Conservation (phyloP, 2,113 vertebrate genomes). For the Bettongia penicillata region DNA sequence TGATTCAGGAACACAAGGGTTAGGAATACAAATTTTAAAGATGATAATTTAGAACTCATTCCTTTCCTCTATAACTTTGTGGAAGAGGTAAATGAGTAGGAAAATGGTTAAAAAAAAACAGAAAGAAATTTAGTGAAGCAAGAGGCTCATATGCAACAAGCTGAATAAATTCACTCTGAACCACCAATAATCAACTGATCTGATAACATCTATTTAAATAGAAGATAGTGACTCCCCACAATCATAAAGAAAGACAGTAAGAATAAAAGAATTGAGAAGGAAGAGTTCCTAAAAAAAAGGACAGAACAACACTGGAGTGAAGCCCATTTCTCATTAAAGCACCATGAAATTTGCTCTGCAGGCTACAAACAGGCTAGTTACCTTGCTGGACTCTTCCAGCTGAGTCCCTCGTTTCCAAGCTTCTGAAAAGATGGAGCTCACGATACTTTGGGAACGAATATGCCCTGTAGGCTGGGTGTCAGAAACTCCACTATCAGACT, state of each 20-base stretch:
- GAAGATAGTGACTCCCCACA: neutral
- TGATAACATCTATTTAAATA: neutral
- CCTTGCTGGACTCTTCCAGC: conserved; percentile 95
- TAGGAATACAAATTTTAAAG: conserved; percentile 38
- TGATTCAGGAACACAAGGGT: conserved; percentile 1
- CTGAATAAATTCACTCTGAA: conserved; percentile 45
- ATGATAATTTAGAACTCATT: conserved; percentile 39
- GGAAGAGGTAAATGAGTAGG: conserved; percentile 28
- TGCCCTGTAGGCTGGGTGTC: conserved; percentile 93
- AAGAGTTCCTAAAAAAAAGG: conserved; percentile 56
- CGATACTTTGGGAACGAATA: conserved; percentile 94
- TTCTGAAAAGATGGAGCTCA: conserved; percentile 99
- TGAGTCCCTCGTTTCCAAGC: conserved; percentile 99
- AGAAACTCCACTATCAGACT: conserved; percentile 96
- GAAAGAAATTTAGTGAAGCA: neutral
- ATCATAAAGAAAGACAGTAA: neutral
- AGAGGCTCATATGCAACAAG: neutral
- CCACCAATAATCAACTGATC: neutral
- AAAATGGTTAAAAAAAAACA: conserved; percentile 46
- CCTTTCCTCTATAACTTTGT: conserved; percentile 18
- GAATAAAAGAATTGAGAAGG: conserved; percentile 28
- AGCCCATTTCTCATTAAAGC: neutral
- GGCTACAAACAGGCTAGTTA: conserved; percentile 78
- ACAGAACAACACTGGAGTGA: conserved; percentile 27
- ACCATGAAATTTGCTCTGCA: conserved; percentile 8